Base-by-base conservation (phyloP, 2,888 invertebrate species). In the Pseudococcus longispinus region DNA sequence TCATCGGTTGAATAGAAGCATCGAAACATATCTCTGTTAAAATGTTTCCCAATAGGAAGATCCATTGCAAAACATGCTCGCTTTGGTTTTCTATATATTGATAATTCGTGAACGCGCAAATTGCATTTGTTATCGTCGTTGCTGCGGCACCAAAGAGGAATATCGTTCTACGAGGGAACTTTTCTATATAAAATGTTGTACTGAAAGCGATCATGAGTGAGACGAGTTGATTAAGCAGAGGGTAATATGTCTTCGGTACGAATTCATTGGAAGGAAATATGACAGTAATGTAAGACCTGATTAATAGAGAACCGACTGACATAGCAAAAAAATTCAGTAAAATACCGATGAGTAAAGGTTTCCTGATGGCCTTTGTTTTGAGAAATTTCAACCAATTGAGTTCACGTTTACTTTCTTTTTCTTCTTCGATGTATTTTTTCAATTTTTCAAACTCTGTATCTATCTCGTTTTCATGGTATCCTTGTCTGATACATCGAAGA, bases 161-260 rank as follows among this genome's bases (percentile, higher is more conserved):
- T 46, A 86, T 46, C 0, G 13, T 23, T 44, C 86, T 20, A 15
- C 86, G 86, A 15, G 77, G 77, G n/a, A 86, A 86, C 23, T 44
- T 46, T 11, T 86, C 86, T 2, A 86, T 23, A 0, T 51, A 23
- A 9, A 86, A 80, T 11, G 80, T 51, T 2, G 86, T 26, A 9
- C 80, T 23, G 20, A 86, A 37, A 11, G 86, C 13, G 2, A 77
- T 20, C 1, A 77, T 4, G 15, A 86, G 32, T 9, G 55, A 51
- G 13, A 80, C 0, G n/a, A 42, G 0, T 20, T 80, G 42, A 0
- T 4, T 20, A 77, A 86, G 80, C 9, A 86, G 44, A n/a, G 86
- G 77, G 51, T 86, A 86, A 37, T 70, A 86, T 29, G 55, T 77
- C 18, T 77, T 86, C 0, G 80, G 13, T 1, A 85, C 8, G n/a